Percentiles rank a stretch among this genome's conserved stretches.
phyloP scores from a whole-genome alignment of 2,888 invertebrate species.

The Nebria salina region DNA sequence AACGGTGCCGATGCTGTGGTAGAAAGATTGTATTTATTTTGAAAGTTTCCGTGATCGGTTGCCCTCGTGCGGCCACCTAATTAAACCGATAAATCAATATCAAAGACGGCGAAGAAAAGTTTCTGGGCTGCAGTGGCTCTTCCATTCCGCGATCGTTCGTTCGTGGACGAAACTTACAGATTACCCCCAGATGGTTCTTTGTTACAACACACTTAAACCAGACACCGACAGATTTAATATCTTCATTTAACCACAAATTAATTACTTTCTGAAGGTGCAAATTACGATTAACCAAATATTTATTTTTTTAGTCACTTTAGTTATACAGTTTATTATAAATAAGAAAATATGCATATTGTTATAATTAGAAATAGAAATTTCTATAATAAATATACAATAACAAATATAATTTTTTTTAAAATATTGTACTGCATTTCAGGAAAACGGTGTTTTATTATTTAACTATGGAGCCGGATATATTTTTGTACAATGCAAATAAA shows the following conservation, averaged over 20 bases:
- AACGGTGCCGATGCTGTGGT: not conserved
- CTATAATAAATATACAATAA: not conserved
- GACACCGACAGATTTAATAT: not conserved
- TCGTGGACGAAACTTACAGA: constrained; percentile 1
- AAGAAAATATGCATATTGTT: not conserved
- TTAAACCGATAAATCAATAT: constrained; percentile 45
- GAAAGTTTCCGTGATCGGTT: constrained; percentile 33
- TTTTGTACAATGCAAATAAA: not conserved
- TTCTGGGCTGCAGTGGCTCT: constrained; percentile 20
- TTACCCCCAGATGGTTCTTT: constrained; percentile 26
- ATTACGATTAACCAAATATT: not conserved
- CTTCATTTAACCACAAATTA: not conserved
- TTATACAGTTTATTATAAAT: too few relatives aligned
- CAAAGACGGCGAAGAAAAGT: constrained; percentile 36
- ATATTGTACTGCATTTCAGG: too few relatives aligned
- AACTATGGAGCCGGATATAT: not conserved
- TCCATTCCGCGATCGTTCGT: constrained; percentile 17
- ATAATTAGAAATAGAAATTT: not conserved
- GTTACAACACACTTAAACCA: not conserved
- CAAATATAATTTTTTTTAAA: too few relatives aligned
- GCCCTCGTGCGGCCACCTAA: constrained; percentile 34
- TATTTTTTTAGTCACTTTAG: not conserved
- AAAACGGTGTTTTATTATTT: not conserved
- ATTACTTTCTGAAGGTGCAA: not conserved
- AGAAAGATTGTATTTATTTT: constrained; percentile 37